These are phyloP conservation scores for Prionace glauca DNA, from an alignment of 2,797 vertebrate genomes.

Conservation along the genomic window DNA sequence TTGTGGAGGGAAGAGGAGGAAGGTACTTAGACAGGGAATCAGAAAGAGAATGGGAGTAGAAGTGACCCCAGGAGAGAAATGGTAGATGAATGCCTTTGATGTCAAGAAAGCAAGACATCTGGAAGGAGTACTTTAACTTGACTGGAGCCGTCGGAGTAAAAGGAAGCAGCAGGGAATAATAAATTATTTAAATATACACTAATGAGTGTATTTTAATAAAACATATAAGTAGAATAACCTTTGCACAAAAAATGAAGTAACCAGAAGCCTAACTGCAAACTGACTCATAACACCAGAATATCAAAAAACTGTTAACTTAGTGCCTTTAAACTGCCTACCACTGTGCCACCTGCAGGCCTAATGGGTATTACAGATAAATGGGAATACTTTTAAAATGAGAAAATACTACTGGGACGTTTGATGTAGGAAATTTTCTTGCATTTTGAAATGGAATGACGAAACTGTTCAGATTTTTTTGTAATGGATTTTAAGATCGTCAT, in stretches of 20 bases:
- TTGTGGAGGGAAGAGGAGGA: neutral
- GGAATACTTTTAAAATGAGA: neutral
- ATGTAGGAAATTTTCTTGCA: neutral
- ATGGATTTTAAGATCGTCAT: neutral
- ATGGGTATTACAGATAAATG: neutral
- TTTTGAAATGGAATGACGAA: no score
- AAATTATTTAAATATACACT: neutral
- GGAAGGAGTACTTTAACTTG: neutral
- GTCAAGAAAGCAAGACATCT: neutral
- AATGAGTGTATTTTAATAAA: neutral
- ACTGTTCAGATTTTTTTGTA: no score
- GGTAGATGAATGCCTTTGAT: neutral
- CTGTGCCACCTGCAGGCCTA: neutral
- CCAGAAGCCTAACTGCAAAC: neutral
- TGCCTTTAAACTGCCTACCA: neutral
- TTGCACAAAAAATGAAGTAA: neutral
- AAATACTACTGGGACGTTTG: neutral
- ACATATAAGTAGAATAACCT: neutral
- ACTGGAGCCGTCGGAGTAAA: neutral
- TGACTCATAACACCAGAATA: neutral
- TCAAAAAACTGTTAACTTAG: neutral
- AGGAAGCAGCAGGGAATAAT: neutral
- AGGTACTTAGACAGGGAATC: neutral
- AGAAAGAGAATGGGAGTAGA: neutral
- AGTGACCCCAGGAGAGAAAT: neutral